These are phyloP conservation scores for Ciconia stormi DNA, from an alignment of 2,113 vertebrate species.

Conservation along the genomic window DNA sequence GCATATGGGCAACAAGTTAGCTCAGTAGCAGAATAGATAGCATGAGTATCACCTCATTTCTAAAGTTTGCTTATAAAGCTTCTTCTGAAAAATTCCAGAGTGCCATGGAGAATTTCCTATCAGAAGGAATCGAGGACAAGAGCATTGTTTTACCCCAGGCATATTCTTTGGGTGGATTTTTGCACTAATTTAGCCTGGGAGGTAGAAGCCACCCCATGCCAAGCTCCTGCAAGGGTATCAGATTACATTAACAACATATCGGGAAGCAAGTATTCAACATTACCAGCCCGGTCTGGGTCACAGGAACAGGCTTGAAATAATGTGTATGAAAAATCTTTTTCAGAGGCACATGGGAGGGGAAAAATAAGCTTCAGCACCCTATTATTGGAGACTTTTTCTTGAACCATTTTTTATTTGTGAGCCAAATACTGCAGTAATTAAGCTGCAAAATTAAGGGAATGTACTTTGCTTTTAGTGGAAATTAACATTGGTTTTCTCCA, in stretches of 20 bases:
- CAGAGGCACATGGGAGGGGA: neutral
- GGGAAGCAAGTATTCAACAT: neutral
- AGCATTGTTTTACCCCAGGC: neutral
- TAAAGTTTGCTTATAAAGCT: neutral
- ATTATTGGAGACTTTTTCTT: neutral
- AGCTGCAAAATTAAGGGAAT: slow-evolving; percentile 41
- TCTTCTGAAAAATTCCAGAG: neutral
- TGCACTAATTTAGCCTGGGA: neutral
- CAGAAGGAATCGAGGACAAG: neutral
- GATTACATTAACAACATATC: neutral
- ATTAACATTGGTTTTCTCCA: slow-evolving; percentile 61
- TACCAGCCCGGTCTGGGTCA: neutral
- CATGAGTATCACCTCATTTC: neutral
- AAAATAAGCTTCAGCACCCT: neutral
- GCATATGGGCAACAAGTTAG: neutral
- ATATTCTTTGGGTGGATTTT: neutral
- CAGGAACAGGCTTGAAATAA: neutral
- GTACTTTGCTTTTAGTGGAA: slow-evolving; percentile 49
- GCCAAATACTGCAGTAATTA: slow-evolving; percentile 45
- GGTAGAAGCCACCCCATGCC: neutral
- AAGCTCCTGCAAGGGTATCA: neutral
- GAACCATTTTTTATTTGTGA: neutral
- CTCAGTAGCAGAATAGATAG: neutral
- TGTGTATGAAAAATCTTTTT: neutral
- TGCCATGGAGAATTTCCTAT: neutral